These are phyloP conservation scores for Platyrinchus mystaceus DNA, from an alignment of 2,797 vertebrate species.

Conservation along the genomic window DNA sequence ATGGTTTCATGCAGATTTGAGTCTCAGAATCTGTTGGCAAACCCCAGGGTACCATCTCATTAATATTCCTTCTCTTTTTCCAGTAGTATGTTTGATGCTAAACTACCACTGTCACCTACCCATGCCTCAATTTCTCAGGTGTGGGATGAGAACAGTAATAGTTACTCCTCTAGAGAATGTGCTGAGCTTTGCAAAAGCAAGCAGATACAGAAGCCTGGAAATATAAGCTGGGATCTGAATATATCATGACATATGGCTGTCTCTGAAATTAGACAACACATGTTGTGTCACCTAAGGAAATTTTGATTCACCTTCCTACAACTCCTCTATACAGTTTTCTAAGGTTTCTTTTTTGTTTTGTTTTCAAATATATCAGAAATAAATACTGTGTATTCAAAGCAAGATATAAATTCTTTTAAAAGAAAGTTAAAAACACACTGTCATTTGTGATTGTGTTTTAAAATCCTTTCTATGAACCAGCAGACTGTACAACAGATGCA, in stretches of 20 bases:
- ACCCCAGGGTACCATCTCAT: not conserved
- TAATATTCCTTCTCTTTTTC: not conserved
- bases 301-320: not conserved
- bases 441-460: not conserved
- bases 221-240: not conserved
- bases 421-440: not conserved
- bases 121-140: not conserved
- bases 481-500: slow-evolving; percentile 42
- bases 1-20: not conserved
- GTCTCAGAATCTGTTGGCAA: not conserved
- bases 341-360: not conserved
- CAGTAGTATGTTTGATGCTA: not conserved
- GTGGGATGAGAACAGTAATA: not conserved
- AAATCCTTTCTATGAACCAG: not conserved
- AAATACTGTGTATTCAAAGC: not conserved
- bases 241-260: not conserved
- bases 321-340: not conserved
- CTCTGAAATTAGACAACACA: not conserved
- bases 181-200: not conserved
- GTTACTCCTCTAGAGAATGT: not conserved
- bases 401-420: not conserved
- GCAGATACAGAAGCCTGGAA: not conserved
- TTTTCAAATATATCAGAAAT: not conserved
- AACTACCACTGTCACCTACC: not conserved
- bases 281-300: not conserved